phyloP scores from a whole-genome alignment of 2,888 invertebrate genomes.

The Apoda limacodes region DNA sequence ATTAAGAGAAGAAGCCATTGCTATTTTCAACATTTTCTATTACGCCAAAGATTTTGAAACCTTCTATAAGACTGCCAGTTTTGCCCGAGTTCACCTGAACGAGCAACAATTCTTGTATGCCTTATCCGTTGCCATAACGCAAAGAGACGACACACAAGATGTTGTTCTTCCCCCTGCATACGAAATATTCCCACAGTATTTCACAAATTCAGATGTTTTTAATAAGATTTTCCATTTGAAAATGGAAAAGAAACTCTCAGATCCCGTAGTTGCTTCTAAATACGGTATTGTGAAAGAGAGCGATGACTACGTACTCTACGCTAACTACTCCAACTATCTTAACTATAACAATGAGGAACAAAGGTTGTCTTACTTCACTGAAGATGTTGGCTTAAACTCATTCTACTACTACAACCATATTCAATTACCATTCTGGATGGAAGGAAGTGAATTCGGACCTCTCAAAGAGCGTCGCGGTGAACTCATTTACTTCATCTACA shows the following conservation, averaged over 20 bases:
- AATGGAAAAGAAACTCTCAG: conserved; percentile 38
- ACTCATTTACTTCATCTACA: conserved; percentile 73
- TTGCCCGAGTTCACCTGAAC: conserved; percentile 70
- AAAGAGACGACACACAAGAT: conserved; percentile 68
- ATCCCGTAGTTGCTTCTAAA: conserved; percentile 35
- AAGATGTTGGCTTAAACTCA: conserved; percentile 76
- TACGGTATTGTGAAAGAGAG: conserved; percentile 48
- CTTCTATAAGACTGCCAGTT: conserved; percentile 70
- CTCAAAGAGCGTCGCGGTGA: conserved; percentile 73
- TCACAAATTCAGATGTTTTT: conserved; percentile 70
- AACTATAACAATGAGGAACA: conserved; percentile 68
- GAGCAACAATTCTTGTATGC: conserved; percentile 73
- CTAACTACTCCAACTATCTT: conserved; percentile 68
- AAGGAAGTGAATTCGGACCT: conserved; percentile 54
- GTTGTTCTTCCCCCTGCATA: conserved; percentile 75
- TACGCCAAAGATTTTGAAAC: conserved; percentile 72
- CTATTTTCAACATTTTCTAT: conserved; percentile 68
- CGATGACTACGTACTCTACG: conserved; percentile 58
- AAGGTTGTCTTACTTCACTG: conserved; percentile 75
- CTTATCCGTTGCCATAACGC: conserved; percentile 68
- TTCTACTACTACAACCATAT: conserved; percentile 75
- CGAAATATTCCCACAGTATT: conserved; percentile 75
- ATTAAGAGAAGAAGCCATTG: conserved; percentile 56
- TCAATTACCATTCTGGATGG: conserved; percentile 74
- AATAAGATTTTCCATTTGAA: conserved; percentile 48